These are phyloP conservation scores for Kryptopterus vitreolus DNA, from an alignment of 2,797 vertebrate species.

Conservation along the genomic window DNA sequence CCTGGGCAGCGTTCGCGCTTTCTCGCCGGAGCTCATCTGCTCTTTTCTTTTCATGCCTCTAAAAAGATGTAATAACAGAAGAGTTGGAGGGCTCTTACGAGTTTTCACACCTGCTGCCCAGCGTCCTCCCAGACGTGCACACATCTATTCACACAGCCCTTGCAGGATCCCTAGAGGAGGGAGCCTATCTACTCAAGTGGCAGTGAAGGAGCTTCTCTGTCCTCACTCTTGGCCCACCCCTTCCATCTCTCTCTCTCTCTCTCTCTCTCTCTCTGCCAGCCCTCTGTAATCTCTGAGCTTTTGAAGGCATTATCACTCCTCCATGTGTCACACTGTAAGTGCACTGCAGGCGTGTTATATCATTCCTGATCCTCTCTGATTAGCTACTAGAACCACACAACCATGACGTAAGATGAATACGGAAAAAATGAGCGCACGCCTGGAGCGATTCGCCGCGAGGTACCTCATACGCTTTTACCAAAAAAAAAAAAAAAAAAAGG, in stretches of 20 bases:
- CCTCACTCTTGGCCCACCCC: conserved; percentile 28
- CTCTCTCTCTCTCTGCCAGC: conserved; percentile 29
- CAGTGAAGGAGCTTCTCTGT: conserved; percentile 70
- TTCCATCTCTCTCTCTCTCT: conserved; percentile 37
- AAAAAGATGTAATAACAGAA: conserved; percentile 75
- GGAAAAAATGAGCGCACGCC: conserved; percentile 5
- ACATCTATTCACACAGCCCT: conserved; percentile 48
- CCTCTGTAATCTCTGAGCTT: conserved; percentile 40
- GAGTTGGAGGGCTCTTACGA: conserved; percentile 66
- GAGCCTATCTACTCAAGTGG: conserved; percentile 69
- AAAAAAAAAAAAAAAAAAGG: no score
- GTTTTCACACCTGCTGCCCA: conserved; percentile 76
- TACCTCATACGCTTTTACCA: background rate
- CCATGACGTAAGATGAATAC: background rate
- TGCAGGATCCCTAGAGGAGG: conserved; percentile 65
- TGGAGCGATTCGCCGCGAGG: background rate
- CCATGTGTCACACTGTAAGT: conserved; percentile 58
- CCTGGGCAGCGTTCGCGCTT: conserved; percentile 54
- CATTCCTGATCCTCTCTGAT: background rate
- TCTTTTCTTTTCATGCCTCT: conserved; percentile 68
- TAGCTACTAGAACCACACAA: background rate
- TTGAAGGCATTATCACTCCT: conserved; percentile 40
- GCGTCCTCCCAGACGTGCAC: conserved; percentile 28
- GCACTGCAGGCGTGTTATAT: conserved; percentile 20
- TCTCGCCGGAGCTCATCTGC: conserved; percentile 62